phyloP scores from a whole-genome alignment of 2,888 invertebrate species.

The Pomacea canaliculata region DNA sequence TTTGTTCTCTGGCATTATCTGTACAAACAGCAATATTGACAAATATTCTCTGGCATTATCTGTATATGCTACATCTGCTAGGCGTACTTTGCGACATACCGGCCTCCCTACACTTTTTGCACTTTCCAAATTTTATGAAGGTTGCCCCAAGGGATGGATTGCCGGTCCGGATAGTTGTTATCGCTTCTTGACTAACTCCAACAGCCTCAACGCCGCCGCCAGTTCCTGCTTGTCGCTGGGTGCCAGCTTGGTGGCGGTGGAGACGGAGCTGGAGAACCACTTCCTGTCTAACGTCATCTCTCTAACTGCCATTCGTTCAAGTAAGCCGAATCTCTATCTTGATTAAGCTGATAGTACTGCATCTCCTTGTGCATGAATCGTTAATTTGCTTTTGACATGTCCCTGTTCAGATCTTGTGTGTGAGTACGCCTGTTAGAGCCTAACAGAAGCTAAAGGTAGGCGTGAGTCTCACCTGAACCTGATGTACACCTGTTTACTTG shows the following conservation, averaged over 20 bases:
- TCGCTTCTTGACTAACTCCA: constrained; percentile 68
- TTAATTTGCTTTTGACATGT: background rate
- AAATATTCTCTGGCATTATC: too few relatives aligned
- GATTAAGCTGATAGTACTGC: background rate
- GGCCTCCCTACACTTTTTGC: too few relatives aligned
- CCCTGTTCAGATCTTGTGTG: background rate
- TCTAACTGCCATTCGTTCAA: constrained; percentile 2
- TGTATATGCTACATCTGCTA: too few relatives aligned
- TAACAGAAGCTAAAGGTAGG: too few relatives aligned
- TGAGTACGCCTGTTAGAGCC: too few relatives aligned
- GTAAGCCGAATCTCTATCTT: background rate
- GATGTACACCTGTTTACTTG: too few relatives aligned
- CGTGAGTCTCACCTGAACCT: too few relatives aligned
- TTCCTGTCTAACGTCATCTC: constrained; percentile 74
- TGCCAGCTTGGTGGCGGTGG: constrained; percentile 72
- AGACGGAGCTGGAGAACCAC: constrained; percentile 73
- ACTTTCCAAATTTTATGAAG: constrained; percentile 33
- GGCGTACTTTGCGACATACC: too few relatives aligned
- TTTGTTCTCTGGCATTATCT: too few relatives aligned
- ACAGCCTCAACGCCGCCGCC: constrained; percentile 49
- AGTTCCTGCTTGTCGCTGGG: constrained; percentile 68
- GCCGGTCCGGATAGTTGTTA: constrained; percentile 73
- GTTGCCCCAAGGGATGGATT: constrained; percentile 72
- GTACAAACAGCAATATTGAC: too few relatives aligned
- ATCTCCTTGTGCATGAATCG: background rate